Base-by-base conservation (phyloP, 2,888 invertebrate genomes). In the Platynereis dumerilii region DNA sequence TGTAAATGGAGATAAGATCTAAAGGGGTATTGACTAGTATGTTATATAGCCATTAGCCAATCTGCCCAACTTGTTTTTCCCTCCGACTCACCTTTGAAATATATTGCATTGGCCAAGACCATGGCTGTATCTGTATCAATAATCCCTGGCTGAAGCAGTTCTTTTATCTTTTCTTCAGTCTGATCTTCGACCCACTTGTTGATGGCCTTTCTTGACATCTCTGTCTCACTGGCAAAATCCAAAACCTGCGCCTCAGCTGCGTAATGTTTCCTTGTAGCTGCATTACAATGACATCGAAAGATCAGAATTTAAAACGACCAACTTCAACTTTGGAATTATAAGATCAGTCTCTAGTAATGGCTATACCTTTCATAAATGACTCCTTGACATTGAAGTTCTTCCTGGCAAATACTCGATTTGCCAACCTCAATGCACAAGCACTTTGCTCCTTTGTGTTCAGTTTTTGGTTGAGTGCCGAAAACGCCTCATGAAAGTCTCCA, bases 181-280 rank as follows among this genome's bases (percentile, higher is more conserved):
- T 92, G 88, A 3, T 87, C 81, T 77, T 90, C 89, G 45, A 93
- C 92, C 92, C 94, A 95, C 42, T 82, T 74, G 79, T 97, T 97
- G 57, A 97, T 94, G 27, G 66, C 69, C n/a, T 34, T 2, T 54
- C 78, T 63, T 15, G 85, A 78, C 0, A 86, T 87, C 0, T 76
- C 76, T 0, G 77, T 34, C 44, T 78, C 69, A 5, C 61, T 60
- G 1, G 29, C 67, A 70, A 78, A 82, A 57, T 81, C 76, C 56
- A 78, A 56, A 17, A 64, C 22, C 52, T 63, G 24, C 26, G 68
- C 75, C 24, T 75, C 70, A 56, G 75, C 72, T 10, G 58, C 39
- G 64, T 76, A 80, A 39, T 71, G 57, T 10, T 58, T 57, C 45
- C 62, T 66, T 24, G 78, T 66, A 12, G 69, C 53, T 5, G 69